Evolutionary conservation across 1,140 invertebrate genomes (phyloP).

Genomic region (Aphidius gifuensis): DNA sequence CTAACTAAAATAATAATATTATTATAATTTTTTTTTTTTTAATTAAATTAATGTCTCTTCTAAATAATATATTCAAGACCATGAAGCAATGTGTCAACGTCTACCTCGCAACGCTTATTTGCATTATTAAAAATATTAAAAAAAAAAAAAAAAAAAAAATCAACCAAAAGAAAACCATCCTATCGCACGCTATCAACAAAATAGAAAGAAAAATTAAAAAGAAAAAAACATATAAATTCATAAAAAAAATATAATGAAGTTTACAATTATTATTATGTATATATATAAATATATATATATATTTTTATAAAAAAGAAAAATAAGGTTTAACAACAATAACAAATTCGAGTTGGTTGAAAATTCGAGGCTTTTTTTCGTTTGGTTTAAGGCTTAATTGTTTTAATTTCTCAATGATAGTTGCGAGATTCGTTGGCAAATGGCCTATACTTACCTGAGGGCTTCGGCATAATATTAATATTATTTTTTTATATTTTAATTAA

Average conservation of each 20-base stretch:
- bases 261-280: too few relatives aligned
- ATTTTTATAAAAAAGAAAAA: constrained; percentile 4
- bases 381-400: too few relatives aligned
- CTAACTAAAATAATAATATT: constrained; percentile 29
- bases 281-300: not conserved
- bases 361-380: too few relatives aligned
- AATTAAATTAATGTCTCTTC: constrained; percentile 34
- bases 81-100: constrained; percentile 26
- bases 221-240: too few relatives aligned
- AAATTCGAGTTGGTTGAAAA: not conserved
- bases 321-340: constrained; percentile 4
- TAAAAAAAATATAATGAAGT: too few relatives aligned
- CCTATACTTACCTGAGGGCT: constrained; percentile 47
- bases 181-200: too few relatives aligned
- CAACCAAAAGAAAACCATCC: too few relatives aligned
- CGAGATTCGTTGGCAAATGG: constrained; percentile 31
- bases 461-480: constrained; percentile 20
- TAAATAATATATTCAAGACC: constrained; percentile 22
- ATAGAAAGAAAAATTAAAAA: too few relatives aligned
- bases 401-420: constrained; percentile 1
- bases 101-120: constrained; percentile 10
- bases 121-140: constrained; percentile 1
- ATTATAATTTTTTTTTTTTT: constrained; percentile 3
- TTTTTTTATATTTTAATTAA: constrained; percentile 22
- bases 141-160: not conserved